Conservation (phyloP, 2,888 invertebrate genomes). For the Chrysina gloriosa region DNA sequence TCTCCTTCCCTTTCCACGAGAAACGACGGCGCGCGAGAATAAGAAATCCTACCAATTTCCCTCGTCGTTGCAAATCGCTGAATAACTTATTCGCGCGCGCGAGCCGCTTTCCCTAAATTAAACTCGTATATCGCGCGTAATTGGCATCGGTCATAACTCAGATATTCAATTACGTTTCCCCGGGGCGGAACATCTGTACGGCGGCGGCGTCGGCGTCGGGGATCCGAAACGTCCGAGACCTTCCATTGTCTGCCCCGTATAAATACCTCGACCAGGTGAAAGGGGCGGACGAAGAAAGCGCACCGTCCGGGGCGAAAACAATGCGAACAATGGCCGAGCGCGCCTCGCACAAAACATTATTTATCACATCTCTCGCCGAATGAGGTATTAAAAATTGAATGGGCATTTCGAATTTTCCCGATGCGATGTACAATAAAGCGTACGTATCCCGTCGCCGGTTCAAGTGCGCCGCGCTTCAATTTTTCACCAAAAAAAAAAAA, state of each 20-base stretch:
- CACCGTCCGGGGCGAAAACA: not conserved
- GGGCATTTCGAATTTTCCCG: not conserved
- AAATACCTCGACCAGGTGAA: constrained; percentile 9
- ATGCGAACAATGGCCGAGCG: constrained; percentile 1
- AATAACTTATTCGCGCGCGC: not conserved
- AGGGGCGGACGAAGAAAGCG: not conserved
- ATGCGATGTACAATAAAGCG: constrained; percentile 10
- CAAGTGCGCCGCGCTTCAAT: not conserved
- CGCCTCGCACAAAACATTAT: constrained; percentile 6
- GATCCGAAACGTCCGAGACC: too few relatives aligned
- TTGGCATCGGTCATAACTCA: not conserved
- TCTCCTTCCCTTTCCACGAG: too few relatives aligned
- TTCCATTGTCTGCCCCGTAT: not conserved
- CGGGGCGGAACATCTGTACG: not conserved
- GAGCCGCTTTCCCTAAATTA: not conserved
- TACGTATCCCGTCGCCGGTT: not conserved
- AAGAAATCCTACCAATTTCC: too few relatives aligned
- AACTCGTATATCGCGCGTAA: not conserved
- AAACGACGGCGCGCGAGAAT: too few relatives aligned
- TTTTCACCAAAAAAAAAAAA: not conserved
- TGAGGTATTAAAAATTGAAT: constrained; percentile 21
- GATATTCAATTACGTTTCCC: not conserved
- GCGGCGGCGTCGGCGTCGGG: not conserved
- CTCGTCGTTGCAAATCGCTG: too few relatives aligned
- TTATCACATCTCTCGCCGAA: constrained; percentile 6